A percentile compares a stretch with the other conserved stretches of the same genome.
These are phyloP conservation scores for Drosophila pseudotakahashii DNA, from an alignment of 2,888 invertebrate species.

Conservation along the genomic window DNA sequence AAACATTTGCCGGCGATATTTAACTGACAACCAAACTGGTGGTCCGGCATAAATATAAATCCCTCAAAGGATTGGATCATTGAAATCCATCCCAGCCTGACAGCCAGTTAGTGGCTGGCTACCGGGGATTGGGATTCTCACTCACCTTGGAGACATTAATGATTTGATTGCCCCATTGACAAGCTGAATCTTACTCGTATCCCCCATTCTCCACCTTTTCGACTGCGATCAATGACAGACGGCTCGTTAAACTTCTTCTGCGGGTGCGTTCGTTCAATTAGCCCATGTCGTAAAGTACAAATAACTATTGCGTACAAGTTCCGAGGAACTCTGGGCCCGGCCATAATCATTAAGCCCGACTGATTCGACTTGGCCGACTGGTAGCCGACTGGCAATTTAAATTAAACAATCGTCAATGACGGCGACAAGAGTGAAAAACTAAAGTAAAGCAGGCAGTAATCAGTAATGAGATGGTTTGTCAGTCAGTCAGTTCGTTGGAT, in stretches of 20 bases:
- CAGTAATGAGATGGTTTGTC: conserved; percentile 43
- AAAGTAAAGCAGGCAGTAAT: conserved; percentile 68
- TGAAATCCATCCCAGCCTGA: conserved; percentile 21
- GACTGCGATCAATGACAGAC: conserved; percentile 57
- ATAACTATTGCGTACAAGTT: conserved; percentile 72
- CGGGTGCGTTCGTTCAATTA: conserved; percentile 62
- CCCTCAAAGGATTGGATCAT: conserved; percentile 40
- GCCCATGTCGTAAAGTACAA: conserved; percentile 77
- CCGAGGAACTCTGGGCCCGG: conserved; percentile 39
- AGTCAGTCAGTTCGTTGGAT: conserved; percentile 26
- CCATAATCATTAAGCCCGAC: conserved; percentile 63
- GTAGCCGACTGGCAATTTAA: conserved; percentile 66
- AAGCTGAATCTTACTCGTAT: background rate
- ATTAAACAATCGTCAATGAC: conserved; percentile 77
- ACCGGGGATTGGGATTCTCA: conserved; percentile 38
- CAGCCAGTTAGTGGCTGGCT: conserved; percentile 32
- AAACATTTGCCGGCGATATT: conserved; percentile 34
- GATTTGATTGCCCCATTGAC: conserved; percentile 46
- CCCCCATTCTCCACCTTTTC: conserved; percentile 26
- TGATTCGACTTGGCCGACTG: conserved; percentile 38
- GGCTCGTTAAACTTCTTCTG: conserved; percentile 67
- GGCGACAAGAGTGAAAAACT: conserved; percentile 70
- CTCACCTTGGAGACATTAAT: conserved; percentile 44
- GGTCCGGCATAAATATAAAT: conserved; percentile 35
- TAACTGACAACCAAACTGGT: conserved; percentile 36